These are phyloP conservation scores for Acromyrmex echinatior DNA, from an alignment of 1,140 invertebrate species.

Conservation along the genomic window DNA sequence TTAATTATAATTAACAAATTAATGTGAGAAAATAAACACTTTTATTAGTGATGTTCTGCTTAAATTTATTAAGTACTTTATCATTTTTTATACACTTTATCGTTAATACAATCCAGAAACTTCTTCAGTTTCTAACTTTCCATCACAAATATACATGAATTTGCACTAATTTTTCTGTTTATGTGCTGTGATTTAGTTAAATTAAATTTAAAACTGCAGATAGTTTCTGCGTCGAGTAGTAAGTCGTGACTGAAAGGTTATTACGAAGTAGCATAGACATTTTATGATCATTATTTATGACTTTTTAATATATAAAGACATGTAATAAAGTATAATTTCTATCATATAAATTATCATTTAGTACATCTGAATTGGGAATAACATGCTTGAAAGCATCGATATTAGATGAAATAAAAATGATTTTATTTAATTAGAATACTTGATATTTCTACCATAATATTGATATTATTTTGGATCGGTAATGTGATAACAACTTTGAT, in stretches of 20 bases:
- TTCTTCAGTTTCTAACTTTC: neutral
- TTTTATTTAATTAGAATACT: neutral
- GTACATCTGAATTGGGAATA: neutral
- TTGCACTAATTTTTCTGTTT: too few relatives aligned
- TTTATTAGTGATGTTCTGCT: neutral
- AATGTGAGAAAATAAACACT: neutral
- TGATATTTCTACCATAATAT: too few relatives aligned
- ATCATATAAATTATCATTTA: neutral
- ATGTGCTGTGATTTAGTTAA: too few relatives aligned
- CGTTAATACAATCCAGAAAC: neutral
- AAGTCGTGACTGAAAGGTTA: neutral
- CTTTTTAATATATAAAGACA: neutral
- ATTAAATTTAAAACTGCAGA: neutral
- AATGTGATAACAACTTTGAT: too few relatives aligned
- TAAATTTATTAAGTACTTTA: neutral
- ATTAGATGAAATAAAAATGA: too few relatives aligned
- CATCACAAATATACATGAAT: too few relatives aligned
- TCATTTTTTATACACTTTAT: neutral
- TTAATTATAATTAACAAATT: neutral
- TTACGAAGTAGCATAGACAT: neutral
- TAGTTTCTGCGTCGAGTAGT: neutral
- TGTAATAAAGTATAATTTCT: neutral
- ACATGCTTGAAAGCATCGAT: neutral
- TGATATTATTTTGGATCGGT: too few relatives aligned
- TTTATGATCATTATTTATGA: neutral